phyloP scores from a whole-genome alignment of 2,888 invertebrate genomes.

The Heliconius hortense region DNA sequence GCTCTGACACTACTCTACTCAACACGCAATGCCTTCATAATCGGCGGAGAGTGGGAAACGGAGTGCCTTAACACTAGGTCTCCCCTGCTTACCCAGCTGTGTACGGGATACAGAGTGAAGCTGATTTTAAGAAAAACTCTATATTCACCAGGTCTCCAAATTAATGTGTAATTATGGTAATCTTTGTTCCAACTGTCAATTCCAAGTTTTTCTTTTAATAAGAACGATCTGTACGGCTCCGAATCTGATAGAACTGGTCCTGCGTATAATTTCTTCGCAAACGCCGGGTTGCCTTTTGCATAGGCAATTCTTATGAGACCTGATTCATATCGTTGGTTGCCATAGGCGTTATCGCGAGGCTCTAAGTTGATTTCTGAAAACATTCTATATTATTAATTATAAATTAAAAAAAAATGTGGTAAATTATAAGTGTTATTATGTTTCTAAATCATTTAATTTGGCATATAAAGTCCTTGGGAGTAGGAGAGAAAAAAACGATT shows the following conservation, averaged over 20 bases:
- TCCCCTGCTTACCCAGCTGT: too few relatives aligned
- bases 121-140: too few relatives aligned
- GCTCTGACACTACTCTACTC: too few relatives aligned
- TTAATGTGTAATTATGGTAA: slow-evolving; percentile 86
- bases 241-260: slow-evolving; percentile 67
- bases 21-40: too few relatives aligned
- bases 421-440: too few relatives aligned
- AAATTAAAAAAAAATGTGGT: too few relatives aligned
- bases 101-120: too few relatives aligned
- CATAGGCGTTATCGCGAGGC: slow-evolving; percentile 85
- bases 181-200: slow-evolving; percentile 80
- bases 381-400: background rate
- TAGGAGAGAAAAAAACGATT: too few relatives aligned
- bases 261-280: slow-evolving; percentile 63
- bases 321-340: slow-evolving; percentile 81
- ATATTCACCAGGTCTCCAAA: slow-evolving; percentile 83
- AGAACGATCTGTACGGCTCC: slow-evolving; percentile 68
- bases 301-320: slow-evolving; percentile 89
- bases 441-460: too few relatives aligned
- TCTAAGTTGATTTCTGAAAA: slow-evolving; percentile 84
- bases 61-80: too few relatives aligned
- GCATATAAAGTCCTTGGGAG: too few relatives aligned
- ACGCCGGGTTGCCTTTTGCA: slow-evolving; percentile 83
- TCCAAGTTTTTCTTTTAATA: slow-evolving; percentile 66
- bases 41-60: too few relatives aligned